Base-by-base conservation (phyloP, 2,797 vertebrate species). In the Cheirogaleus major region DNA sequence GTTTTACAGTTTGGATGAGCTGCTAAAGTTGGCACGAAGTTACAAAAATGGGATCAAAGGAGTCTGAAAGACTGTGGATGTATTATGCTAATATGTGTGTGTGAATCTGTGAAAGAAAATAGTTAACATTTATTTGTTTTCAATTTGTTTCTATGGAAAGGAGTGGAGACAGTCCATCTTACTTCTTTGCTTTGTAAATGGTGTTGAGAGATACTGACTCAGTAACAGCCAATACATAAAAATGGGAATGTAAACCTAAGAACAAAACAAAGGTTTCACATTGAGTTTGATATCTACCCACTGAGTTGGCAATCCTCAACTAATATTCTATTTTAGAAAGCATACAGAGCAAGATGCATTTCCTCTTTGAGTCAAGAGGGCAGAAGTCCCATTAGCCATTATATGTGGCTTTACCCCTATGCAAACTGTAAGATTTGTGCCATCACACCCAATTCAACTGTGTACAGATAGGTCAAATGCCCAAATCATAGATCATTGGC, bases 11-110 rank as follows among this genome's bases (percentile, higher is more conserved):
- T 85, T 91, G 50, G 55, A 84, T 55, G 61, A 86, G 38, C 63
- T 87, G 89, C 45, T 94, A 86, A 92, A 93, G 23, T 93, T 95
- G 86, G 69, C 69, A 63, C 38, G 91, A 93, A 82, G 18, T 83
- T 94, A 70, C 23, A 92, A 79, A 93, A 96, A 87, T 38, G 23
- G 15, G 65, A 89, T 45, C 35, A 82, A 95, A 38, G 43, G 57
- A 65, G 35, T 86, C 84, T 63, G n/a, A 88, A 94, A 93, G n/a
- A 38, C 57, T 85, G 32, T 23, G 5, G 35, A n/a, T 65, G 48
- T 57, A 43, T 94, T 76, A 72, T 95, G 15, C 52, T 93, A 72
- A 89, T 23, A 8, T 83, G 61, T 25, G 14, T 57, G 5, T 22
- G 70, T 88, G 80, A 75, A 89, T 82, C 45, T 78, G 27, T 57